Percentiles rank a stretch among this genome's conserved stretches.
These are phyloP conservation scores for Zootermopsis nevadensis DNA, from an alignment of 2,888 invertebrate species.

Conservation along the genomic window DNA sequence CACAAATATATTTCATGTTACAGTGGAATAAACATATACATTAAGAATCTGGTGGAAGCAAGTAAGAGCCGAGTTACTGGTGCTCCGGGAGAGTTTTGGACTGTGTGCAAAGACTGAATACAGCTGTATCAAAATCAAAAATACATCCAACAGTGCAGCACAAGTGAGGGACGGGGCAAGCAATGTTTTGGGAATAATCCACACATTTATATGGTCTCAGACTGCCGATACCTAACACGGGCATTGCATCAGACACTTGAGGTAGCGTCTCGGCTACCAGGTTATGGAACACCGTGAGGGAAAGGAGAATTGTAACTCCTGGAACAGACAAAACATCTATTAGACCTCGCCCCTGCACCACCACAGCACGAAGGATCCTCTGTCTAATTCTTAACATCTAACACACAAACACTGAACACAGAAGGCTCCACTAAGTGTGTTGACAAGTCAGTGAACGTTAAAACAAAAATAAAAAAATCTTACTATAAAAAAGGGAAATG, in stretches of 20 bases:
- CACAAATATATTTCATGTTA: too few species aligned
- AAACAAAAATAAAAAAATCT: conserved; percentile 7
- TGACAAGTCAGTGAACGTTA: conserved; percentile 3
- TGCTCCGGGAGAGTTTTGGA: neutral
- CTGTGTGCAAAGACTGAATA: conserved; percentile 4
- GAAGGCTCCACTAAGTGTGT: conserved; percentile 28
- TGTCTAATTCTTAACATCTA: conserved; percentile 38
- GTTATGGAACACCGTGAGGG: conserved; percentile 69
- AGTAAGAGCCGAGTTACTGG: neutral
- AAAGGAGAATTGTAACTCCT: conserved; percentile 70
- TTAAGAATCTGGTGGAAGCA: too few species aligned
- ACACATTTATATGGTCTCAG: conserved; percentile 44
- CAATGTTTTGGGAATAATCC: conserved; percentile 37
- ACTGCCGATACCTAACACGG: conserved; percentile 63
- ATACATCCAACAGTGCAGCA: conserved; percentile 43
- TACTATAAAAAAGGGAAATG: conserved; percentile 19
- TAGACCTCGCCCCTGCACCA: conserved; percentile 46
- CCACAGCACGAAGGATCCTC: conserved; percentile 20
- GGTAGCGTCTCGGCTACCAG: conserved; percentile 69
- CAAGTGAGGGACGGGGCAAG: conserved; percentile 38
- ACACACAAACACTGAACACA: conserved; percentile 39
- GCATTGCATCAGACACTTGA: conserved; percentile 67
- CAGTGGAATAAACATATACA: too few species aligned
- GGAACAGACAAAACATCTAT: conserved; percentile 57
- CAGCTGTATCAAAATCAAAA: conserved; percentile 19